Evolutionary conservation across 2,113 vertebrate genomes (phyloP).

Genomic region (Chionomys nivalis): DNA sequence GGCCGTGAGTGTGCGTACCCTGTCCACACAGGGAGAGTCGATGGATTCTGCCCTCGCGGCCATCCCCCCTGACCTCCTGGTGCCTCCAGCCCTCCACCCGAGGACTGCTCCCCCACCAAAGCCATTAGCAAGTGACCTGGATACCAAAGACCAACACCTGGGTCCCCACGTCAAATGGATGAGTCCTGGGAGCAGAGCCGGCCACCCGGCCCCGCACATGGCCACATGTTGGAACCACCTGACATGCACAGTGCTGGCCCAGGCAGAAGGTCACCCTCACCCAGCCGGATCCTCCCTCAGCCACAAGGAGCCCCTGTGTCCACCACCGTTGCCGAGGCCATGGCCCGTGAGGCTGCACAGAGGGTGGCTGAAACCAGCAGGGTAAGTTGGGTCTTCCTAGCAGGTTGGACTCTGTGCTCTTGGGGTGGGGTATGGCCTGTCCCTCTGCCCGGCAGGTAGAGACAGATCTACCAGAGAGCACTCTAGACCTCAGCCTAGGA

Average conservation of each 20-base stretch:
- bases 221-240: conserved; percentile 91
- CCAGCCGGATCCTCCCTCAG: conserved; percentile 97
- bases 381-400: conserved; percentile 81
- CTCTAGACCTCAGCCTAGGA: neutral
- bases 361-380: conserved; percentile 92
- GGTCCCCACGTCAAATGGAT: conserved; percentile 84
- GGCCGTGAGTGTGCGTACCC: conserved; percentile 93
- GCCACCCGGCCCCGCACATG: conserved; percentile 84
- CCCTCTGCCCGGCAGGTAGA: neutral
- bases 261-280: conserved; percentile 92
- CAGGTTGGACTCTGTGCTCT: neutral
- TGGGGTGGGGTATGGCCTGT: neutral
- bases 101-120: conserved; percentile 90
- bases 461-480: neutral
- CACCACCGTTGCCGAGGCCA: too few relatives aligned
- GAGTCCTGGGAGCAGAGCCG: conserved; percentile 93
- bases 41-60: conserved; percentile 90
- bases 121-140: conserved; percentile 93
- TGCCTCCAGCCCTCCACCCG: conserved; percentile 89
- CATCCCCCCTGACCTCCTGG: conserved; percentile 93
- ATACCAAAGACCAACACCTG: conserved; percentile 95
- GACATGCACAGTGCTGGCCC: conserved; percentile 81
- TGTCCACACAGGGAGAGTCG: conserved; percentile 96
- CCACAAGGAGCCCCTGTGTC: conserved; percentile 96
- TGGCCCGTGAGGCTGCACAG: conserved; percentile 96